phyloP scores from a whole-genome alignment of 2,888 invertebrate genomes.

The Chironomus tentans region DNA sequence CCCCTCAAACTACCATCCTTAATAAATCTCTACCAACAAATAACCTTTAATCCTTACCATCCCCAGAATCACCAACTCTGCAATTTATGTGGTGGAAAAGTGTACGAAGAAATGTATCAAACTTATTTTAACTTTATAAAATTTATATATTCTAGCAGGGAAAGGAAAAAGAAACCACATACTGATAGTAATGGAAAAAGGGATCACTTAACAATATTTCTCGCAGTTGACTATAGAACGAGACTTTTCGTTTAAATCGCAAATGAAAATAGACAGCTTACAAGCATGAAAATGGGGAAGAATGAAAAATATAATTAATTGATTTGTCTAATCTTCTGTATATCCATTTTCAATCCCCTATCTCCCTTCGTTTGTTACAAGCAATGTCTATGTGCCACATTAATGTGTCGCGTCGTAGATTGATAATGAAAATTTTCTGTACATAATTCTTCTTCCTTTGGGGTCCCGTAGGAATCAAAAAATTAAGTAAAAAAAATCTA shows the following conservation, averaged over 20 bases:
- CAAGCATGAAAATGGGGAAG: background rate
- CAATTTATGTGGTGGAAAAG: too few relatives aligned
- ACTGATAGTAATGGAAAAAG: background rate
- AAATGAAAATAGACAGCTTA: constrained; percentile 26
- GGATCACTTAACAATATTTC: background rate
- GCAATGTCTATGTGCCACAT: background rate
- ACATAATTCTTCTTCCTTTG: background rate
- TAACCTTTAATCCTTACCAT: too few relatives aligned
- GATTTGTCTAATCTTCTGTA: constrained; percentile 24
- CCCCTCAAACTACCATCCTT: too few relatives aligned
- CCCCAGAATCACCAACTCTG: too few relatives aligned
- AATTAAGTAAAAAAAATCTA: background rate
- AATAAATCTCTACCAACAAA: too few relatives aligned
- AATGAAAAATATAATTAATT: constrained; percentile 20
- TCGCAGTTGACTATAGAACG: background rate
- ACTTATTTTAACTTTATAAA: background rate
- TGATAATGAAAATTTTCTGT: background rate
- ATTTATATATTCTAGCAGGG: background rate
- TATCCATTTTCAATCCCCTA: background rate
- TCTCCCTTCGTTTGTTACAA: background rate
- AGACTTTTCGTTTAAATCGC: constrained; percentile 9
- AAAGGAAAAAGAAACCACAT: background rate
- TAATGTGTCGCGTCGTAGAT: background rate
- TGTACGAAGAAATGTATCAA: too few relatives aligned
- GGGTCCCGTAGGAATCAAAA: background rate